Conservation (phyloP, 2,113 vertebrate species). For the Pseudorectes ferrugineus region DNA sequence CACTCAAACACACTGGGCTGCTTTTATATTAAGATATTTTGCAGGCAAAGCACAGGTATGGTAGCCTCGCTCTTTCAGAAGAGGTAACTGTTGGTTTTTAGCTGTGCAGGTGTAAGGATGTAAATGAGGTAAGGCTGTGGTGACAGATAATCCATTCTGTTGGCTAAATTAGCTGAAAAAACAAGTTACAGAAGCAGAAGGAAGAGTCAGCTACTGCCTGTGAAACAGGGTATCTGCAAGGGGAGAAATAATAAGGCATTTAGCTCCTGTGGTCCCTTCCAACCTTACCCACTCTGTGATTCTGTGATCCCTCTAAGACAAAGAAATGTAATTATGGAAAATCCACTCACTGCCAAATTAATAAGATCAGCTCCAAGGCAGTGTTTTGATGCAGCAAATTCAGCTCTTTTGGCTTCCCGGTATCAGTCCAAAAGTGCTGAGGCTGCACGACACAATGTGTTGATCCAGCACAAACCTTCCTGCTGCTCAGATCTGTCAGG, state of each 20-base stretch:
- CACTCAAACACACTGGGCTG: neutral
- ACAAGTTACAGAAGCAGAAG: neutral
- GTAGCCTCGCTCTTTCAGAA: fast-evolving
- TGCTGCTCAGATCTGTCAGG: neutral
- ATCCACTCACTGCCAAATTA: neutral
- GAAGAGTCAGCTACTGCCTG: neutral
- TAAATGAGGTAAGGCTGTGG: neutral
- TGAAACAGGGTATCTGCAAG: neutral
- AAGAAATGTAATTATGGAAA: neutral
- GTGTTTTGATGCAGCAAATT: neutral
- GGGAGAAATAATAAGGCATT: neutral
- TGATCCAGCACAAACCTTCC: neutral
- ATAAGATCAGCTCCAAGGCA: neutral
- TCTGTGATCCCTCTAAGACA: neutral
- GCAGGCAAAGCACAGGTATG: neutral
- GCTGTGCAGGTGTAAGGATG: neutral
- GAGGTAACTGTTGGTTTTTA: neutral
- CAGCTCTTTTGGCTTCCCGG: neutral
- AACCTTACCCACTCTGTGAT: neutral
- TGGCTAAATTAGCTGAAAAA: neutral
- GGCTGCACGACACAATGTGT: neutral
- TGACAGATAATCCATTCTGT: neutral
- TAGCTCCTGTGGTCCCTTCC: neutral
- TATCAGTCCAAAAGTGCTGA: neutral
- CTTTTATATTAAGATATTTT: neutral